Conservation (phyloP, 2,113 vertebrate species). For the Lagopus muta region DNA sequence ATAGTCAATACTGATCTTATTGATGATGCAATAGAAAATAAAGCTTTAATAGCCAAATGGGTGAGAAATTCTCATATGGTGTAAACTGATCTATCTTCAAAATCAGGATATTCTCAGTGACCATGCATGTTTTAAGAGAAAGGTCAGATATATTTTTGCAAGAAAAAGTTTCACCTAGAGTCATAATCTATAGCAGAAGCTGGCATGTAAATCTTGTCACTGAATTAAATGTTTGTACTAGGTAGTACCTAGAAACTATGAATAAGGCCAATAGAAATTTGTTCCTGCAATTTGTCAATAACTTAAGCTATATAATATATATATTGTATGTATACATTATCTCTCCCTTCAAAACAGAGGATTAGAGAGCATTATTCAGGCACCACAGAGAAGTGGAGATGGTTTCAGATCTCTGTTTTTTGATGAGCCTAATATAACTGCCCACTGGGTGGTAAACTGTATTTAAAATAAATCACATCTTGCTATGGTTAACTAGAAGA, state of each 20-base stretch:
- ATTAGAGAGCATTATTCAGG: background rate
- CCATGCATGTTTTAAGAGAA: background rate
- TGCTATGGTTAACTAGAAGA: background rate
- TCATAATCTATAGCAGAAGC: background rate
- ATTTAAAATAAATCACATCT: background rate
- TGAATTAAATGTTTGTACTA: background rate
- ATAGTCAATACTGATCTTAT: constrained; percentile 5
- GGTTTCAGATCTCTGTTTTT: background rate
- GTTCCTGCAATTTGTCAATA: background rate
- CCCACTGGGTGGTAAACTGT: background rate
- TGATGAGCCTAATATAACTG: background rate
- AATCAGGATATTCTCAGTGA: background rate
- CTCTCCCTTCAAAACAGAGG: background rate
- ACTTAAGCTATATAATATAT: background rate
- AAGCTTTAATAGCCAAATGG: background rate
- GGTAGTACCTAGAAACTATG: background rate
- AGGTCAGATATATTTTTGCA: background rate
- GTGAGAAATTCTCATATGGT: background rate
- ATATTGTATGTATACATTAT: too few relatives aligned
- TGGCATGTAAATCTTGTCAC: background rate
- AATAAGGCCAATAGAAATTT: background rate
- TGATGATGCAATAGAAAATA: background rate
- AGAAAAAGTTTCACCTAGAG: background rate
- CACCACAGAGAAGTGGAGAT: background rate
- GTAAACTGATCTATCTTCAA: background rate